Percentiles rank a stretch among this genome's conserved stretches.
These are phyloP conservation scores for Sogatella furcifera DNA, from an alignment of 1,140 invertebrate species.

Conservation along the genomic window DNA sequence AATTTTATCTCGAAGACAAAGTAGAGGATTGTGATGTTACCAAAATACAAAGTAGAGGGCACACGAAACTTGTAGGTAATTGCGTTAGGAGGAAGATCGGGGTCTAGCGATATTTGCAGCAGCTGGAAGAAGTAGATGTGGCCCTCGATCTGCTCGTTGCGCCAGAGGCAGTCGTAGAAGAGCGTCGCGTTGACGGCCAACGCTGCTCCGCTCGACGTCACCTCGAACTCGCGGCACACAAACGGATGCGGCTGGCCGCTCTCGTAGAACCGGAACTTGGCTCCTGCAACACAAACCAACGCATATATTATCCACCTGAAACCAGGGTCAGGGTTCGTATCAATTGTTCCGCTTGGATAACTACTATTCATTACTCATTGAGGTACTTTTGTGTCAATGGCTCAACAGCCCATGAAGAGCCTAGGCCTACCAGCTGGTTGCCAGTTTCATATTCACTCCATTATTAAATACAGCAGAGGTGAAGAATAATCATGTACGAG, in stretches of 20 bases:
- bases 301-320: too few relatives aligned
- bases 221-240: slow-evolving; percentile 7
- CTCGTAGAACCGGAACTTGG: slow-evolving; percentile 3
- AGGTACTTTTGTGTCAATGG: too few relatives aligned
- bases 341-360: too few relatives aligned
- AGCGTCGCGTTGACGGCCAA: neutral
- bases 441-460: too few relatives aligned
- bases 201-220: neutral
- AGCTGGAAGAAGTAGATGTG: slow-evolving; percentile 9
- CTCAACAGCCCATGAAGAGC: too few relatives aligned
- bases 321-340: too few relatives aligned
- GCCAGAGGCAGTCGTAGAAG: slow-evolving; percentile 9
- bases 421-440: too few relatives aligned
- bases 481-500: too few relatives aligned
- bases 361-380: too few relatives aligned
- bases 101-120: neutral
- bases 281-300: slow-evolving; percentile 4
- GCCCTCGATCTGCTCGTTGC: neutral
- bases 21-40: neutral
- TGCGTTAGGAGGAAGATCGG: neutral
- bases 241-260: neutral
- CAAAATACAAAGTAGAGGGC: neutral
- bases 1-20: too few relatives aligned
- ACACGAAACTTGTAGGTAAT: slow-evolving; percentile 5
- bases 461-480: too few relatives aligned